Evolutionary conservation across 2,888 invertebrate species (phyloP).

Genomic region (Gymnocheta viridis): DNA sequence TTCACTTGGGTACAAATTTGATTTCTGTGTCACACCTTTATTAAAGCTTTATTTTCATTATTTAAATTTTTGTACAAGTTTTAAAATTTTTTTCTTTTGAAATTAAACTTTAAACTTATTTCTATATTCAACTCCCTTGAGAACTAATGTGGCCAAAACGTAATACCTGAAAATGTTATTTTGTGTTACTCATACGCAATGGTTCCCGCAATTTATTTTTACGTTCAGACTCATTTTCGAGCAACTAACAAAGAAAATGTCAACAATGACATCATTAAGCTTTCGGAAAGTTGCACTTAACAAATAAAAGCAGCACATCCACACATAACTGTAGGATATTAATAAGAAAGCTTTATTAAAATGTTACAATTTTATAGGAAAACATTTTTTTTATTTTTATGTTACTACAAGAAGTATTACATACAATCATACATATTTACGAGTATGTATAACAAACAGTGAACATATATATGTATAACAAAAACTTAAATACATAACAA

Average conservation of each 20-base stretch:
- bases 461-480: too few relatives aligned
- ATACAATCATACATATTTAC: too few relatives aligned
- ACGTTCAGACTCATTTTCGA: neutral
- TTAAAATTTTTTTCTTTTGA: neutral
- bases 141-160: neutral
- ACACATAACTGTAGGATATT: neutral
- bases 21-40: too few relatives aligned
- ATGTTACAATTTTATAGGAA: neutral
- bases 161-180: neutral
- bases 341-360: neutral
- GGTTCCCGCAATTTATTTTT: neutral
- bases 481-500: too few relatives aligned
- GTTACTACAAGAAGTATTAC: too few relatives aligned
- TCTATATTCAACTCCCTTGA: neutral
- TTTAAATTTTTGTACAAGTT: too few relatives aligned
- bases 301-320: neutral
- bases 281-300: slow-evolving; percentile 45
- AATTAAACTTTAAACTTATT: neutral
- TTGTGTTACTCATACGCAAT: slow-evolving; percentile 48
- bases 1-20: too few relatives aligned
- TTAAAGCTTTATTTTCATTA: too few relatives aligned
- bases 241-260: neutral
- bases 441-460: too few relatives aligned
- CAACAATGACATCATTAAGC: slow-evolving; percentile 56
- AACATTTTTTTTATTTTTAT: neutral